phyloP scores from a whole-genome alignment of 2,888 invertebrate genomes.

The Rhagophthalmus giganteus region DNA sequence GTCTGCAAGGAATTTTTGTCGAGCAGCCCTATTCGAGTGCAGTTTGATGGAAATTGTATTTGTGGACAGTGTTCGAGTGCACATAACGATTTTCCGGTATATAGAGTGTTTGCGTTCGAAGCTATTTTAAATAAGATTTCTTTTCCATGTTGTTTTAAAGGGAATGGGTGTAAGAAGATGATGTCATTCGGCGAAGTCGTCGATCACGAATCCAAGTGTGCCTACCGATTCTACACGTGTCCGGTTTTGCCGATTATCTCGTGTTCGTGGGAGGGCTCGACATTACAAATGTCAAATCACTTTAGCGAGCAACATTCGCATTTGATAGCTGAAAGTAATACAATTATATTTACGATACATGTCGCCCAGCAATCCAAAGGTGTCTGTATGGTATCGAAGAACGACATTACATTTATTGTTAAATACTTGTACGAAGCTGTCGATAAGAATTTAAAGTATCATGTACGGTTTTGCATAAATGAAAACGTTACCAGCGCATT shows the following conservation, averaged over 20 bases:
- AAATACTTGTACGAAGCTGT: background rate
- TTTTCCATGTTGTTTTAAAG: conserved; percentile 3
- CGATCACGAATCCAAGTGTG: conserved; percentile 3
- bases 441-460: background rate
- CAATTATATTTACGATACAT: background rate
- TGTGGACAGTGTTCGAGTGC: background rate
- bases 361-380: background rate
- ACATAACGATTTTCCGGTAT: background rate
- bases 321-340: background rate
- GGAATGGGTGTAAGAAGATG: background rate
- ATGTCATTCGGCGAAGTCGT: background rate
- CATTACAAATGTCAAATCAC: background rate
- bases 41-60: background rate
- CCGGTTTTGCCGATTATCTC: background rate
- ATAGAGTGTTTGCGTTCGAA: background rate
- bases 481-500: background rate
- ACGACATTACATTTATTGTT: background rate
- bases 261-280: conserved; percentile 5
- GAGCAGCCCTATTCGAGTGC: background rate
- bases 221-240: background rate
- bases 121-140: background rate
- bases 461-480: background rate
- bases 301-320: background rate
- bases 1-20: background rate
- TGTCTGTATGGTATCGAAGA: background rate